A percentile compares a stretch with the other conserved stretches of the same genome.
Conservation (phyloP, 2,888 invertebrate species). For the Fragum fragum region DNA sequence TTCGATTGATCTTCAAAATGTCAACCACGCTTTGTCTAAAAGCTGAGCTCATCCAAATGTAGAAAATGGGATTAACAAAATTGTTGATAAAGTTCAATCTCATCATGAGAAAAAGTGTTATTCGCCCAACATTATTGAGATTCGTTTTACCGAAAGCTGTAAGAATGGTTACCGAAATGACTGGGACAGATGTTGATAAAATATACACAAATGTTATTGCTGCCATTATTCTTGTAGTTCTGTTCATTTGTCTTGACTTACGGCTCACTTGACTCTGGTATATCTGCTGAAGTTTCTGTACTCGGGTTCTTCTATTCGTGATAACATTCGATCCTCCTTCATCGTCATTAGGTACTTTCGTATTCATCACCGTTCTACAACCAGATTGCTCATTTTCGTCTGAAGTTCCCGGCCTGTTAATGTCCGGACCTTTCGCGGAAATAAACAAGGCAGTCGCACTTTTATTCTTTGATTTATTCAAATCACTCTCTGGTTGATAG, state of each 20-base stretch:
- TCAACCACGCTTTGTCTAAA: background rate
- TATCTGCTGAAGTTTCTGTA: background rate
- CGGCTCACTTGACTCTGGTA: background rate
- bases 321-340: background rate
- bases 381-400: background rate
- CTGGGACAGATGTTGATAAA: background rate
- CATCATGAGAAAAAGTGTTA: background rate
- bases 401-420: background rate
- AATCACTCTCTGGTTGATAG: background rate
- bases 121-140: background rate
- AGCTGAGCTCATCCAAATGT: conserved; percentile 4
- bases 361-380: background rate
- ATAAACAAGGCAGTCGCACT: too few relatives aligned
- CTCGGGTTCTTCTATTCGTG: background rate
- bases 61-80: conserved; percentile 1
- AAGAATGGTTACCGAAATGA: background rate
- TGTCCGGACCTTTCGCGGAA: background rate
- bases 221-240: background rate
- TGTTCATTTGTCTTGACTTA: background rate
- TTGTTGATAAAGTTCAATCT: conserved; percentile 1
- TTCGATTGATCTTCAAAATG: too few relatives aligned
- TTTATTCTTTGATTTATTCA: background rate
- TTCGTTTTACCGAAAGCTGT: background rate
- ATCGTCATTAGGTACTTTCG: background rate
- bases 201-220: background rate